phyloP scores from a whole-genome alignment of 2,113 vertebrate genomes.

The Takifugu flavidus region DNA sequence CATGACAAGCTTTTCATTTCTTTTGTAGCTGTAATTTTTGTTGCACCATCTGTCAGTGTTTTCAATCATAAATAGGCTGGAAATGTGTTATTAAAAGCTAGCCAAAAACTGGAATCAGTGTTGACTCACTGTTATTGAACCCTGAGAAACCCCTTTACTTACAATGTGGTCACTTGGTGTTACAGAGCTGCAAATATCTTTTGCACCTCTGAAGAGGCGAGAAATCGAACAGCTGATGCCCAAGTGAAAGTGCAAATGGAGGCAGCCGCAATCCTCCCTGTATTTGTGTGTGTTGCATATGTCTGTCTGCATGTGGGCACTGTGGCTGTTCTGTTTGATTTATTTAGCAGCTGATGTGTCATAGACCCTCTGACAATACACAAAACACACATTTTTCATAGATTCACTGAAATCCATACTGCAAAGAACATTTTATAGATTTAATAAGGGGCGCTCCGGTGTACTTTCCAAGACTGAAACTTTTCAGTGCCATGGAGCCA shows the following conservation, averaged over 20 bases:
- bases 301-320: conserved; percentile 26
- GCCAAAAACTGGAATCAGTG: conserved; percentile 1
- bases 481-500: conserved; percentile 14
- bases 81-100: background rate
- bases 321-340: background rate
- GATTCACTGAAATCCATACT: conserved; percentile 9
- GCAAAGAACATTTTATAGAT: background rate
- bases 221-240: conserved; percentile 51
- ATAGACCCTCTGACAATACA: too few relatives aligned
- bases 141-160: conserved; percentile 19
- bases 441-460: background rate
- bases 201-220: conserved; percentile 45
- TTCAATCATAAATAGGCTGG: conserved; percentile 2
- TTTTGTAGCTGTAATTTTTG: conserved; percentile 7
- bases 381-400: background rate
- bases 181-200: conserved; percentile 31
- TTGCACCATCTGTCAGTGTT: conserved; percentile 18
- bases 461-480: background rate
- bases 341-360: conserved; percentile 10
- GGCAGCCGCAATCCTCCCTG: conserved; percentile 25
- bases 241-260: conserved; percentile 44
- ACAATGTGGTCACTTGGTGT: conserved; percentile 35
- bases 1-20: background rate
- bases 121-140: conserved; percentile 39
- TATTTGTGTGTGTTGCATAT: conserved; percentile 37